These are phyloP conservation scores for Goniozus legneri DNA, from an alignment of 1,140 invertebrate species.

Conservation along the genomic window DNA sequence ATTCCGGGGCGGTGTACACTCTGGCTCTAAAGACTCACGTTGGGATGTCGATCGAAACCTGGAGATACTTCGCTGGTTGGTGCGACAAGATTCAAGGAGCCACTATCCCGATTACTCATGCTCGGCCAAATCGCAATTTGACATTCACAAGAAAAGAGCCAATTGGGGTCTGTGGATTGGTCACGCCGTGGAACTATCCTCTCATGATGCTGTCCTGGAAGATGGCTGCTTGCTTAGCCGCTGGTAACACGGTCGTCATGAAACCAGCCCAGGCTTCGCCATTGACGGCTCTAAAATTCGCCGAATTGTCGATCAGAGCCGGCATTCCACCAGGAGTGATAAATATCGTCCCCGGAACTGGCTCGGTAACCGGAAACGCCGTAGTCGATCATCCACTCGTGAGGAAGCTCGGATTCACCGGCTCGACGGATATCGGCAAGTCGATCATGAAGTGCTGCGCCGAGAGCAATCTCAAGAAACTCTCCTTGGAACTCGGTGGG, in stretches of 20 bases:
- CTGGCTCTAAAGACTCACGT: constrained; percentile 91
- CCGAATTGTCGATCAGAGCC: constrained; percentile 79
- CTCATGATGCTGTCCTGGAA: constrained; percentile 99
- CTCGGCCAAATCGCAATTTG: constrained; percentile 85
- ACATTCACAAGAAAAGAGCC: constrained; percentile 87
- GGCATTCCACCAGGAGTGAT: constrained; percentile 94
- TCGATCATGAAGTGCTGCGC: constrained; percentile 87
- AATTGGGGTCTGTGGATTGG: constrained; percentile 87
- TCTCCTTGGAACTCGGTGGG: constrained; percentile 89
- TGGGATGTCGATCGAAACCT: constrained; percentile 91
- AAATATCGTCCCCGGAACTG: constrained; percentile 85
- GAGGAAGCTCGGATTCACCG: constrained; percentile 91
- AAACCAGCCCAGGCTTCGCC: constrained; percentile 93
- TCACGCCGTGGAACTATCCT: constrained; percentile 98
- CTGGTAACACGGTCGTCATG: constrained; percentile 90
- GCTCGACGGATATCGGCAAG: constrained; percentile 85
- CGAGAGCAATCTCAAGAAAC: constrained; percentile 87
- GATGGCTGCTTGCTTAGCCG: constrained; percentile 91
- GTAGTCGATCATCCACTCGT: constrained; percentile 80
- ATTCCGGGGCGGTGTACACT: constrained; percentile 94
- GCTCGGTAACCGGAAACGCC: constrained; percentile 75
- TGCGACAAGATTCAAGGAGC: constrained; percentile 91
- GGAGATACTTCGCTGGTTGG: constrained; percentile 92
- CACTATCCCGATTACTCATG: constrained; percentile 85
- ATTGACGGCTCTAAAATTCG: constrained; percentile 90